A percentile compares a stretch with the other conserved stretches of the same genome.
Evolutionary conservation across 1,140 invertebrate genomes (phyloP).

Genomic region (Coenobita brevimanus): DNA sequence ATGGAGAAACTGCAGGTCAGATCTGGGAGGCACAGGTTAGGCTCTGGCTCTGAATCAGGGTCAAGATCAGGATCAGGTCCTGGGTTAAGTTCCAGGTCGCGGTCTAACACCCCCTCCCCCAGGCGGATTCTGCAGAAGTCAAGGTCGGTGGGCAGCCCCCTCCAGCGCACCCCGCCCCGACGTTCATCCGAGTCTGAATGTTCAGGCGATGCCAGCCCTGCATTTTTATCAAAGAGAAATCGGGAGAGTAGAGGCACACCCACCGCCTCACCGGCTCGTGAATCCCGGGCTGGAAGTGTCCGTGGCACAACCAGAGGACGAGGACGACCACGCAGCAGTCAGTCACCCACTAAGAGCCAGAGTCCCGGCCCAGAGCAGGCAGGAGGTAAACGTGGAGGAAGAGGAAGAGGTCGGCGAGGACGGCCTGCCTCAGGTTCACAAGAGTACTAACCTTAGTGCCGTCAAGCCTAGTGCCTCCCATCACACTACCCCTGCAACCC

Average conservation of each 20-base stretch:
- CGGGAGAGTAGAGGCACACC: constrained; percentile 1
- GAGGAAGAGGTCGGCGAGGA: not conserved
- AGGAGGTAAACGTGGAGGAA: too few relatives aligned
- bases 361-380: too few relatives aligned
- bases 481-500: too few relatives aligned
- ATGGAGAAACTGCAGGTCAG: constrained; percentile 43
- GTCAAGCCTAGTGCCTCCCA: too few relatives aligned
- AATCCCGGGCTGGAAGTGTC: not conserved
- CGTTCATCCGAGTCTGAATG: constrained; percentile 13
- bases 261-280: not conserved
- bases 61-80: not conserved
- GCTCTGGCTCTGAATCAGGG: not conserved
- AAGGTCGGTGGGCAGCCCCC: not conserved
- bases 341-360: too few relatives aligned
- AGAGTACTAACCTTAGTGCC: not conserved
- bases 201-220: not conserved
- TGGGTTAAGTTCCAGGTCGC: not conserved
- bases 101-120: constrained; percentile 32
- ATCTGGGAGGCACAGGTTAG: not conserved
- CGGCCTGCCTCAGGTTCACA: constrained; percentile 7
- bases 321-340: too few relatives aligned
- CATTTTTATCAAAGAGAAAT: not conserved
- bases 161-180: constrained; percentile 12
- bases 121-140: not conserved
- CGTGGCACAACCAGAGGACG: not conserved